phyloP scores from a whole-genome alignment of 2,888 invertebrate genomes.

The Temnothorax ravouxi region DNA sequence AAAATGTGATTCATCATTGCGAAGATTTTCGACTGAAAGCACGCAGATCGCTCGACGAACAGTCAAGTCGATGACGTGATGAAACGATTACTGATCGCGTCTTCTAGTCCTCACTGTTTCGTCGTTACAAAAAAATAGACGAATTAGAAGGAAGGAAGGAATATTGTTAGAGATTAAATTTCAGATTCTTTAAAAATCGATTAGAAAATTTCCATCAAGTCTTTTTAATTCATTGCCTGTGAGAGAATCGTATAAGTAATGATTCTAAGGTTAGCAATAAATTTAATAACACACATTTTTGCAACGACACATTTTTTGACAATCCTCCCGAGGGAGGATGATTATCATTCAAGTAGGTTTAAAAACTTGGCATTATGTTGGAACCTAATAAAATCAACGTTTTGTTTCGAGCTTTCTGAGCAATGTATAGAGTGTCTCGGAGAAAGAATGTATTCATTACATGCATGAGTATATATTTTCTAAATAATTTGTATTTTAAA shows the following conservation, averaged over 20 bases:
- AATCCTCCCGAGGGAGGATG: background rate
- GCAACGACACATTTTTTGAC: background rate
- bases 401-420: constrained; percentile 23
- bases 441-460: background rate
- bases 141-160: constrained; percentile 15
- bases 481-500: constrained; percentile 21
- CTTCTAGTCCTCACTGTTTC: constrained; percentile 79
- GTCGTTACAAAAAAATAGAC: constrained; percentile 45
- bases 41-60: constrained; percentile 34
- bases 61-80: constrained; percentile 50
- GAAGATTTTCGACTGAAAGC: constrained; percentile 37
- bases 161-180: constrained; percentile 15
- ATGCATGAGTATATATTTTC: background rate
- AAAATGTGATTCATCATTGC: constrained; percentile 68
- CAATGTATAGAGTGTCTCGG: constrained; percentile 5
- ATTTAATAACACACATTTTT: constrained; percentile 13
- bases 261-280: constrained; percentile 27
- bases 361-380: constrained; percentile 23
- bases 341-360: constrained; percentile 13
- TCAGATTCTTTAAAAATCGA: background rate
- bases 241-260: background rate
- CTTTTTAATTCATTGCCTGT: constrained; percentile 13
- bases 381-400: constrained; percentile 20
- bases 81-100: constrained; percentile 65
- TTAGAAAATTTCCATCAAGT: constrained; percentile 5